These are phyloP conservation scores for Arenaria interpres DNA, from an alignment of 2,113 vertebrate species.

Conservation along the genomic window DNA sequence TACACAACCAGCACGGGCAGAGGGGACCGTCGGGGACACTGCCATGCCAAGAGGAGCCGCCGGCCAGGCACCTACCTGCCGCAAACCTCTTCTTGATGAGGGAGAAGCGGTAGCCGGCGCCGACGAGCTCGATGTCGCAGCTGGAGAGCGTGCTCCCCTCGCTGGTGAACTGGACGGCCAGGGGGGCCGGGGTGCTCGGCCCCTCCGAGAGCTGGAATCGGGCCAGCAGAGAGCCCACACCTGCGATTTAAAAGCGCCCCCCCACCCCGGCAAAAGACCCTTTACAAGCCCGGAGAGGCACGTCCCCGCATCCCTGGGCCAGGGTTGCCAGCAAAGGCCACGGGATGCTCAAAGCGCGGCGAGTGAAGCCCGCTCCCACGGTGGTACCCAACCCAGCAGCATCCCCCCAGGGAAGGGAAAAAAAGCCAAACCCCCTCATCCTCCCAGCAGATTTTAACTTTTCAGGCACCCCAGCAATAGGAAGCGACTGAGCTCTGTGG, in stretches of 20 bases:
- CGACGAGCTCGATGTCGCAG: slow-evolving; percentile 93
- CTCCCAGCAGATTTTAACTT: not conserved
- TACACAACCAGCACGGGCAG: rapidly evolving
- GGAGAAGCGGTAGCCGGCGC: slow-evolving; percentile 95
- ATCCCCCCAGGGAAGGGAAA: rapidly evolving
- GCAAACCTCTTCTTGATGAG: slow-evolving; percentile 98
- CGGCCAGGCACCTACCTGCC: slow-evolving; percentile 79
- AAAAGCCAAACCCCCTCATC: not conserved
- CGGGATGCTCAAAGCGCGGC: rapidly evolving
- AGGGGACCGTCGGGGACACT: rapidly evolving
- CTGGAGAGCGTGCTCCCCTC: slow-evolving; percentile 95
- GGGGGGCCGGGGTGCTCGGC: slow-evolving; percentile 89
- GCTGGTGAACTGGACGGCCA: slow-evolving; percentile 96
- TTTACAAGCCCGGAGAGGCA: not conserved
- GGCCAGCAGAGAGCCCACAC: slow-evolving; percentile 92
- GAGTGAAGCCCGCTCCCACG: not conserved
- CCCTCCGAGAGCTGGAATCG: slow-evolving; percentile 92
- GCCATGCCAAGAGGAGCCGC: rapidly evolving
- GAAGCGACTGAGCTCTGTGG: not conserved
- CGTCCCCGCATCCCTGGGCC: not conserved
- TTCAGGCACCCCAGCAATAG: rapidly evolving
- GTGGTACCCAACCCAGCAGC: not conserved
- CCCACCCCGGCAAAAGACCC: not conserved
- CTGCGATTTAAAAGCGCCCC: slow-evolving; percentile 51
- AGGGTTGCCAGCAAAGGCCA: not conserved